phyloP scores from a whole-genome alignment of 1,140 invertebrate genomes.

The Drosophila nasuta region DNA sequence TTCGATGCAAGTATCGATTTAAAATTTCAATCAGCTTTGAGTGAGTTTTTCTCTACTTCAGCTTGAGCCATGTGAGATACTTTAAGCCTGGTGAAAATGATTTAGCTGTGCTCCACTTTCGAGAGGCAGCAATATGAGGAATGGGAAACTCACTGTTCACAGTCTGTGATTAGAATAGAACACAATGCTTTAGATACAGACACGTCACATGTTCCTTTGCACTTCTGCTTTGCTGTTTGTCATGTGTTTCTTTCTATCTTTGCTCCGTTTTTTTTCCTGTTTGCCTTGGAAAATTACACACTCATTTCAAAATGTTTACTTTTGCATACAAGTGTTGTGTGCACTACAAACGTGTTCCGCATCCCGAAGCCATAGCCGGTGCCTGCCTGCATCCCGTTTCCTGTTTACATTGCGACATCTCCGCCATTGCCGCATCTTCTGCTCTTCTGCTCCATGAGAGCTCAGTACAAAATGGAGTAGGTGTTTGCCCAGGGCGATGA shows the following conservation, averaged over 20 bases:
- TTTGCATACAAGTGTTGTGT: conserved; percentile 58
- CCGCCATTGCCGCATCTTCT: conserved; percentile 3
- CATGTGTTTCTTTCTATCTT: background rate
- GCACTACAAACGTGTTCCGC: conserved; percentile 41
- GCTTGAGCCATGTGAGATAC: background rate
- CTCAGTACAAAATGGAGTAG: conserved; percentile 59
- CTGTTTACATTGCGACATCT: conserved; percentile 61
- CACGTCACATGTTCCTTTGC: conserved; percentile 57
- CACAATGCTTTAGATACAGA: conserved; percentile 50
- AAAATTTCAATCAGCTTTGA: conserved; percentile 3
- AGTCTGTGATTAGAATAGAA: conserved; percentile 62
- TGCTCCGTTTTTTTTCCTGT: conserved; percentile 48
- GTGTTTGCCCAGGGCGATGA: conserved; percentile 68
- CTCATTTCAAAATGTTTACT: conserved; percentile 77
- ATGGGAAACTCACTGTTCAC: background rate
- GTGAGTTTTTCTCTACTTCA: background rate
- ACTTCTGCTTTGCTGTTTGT: conserved; percentile 49
- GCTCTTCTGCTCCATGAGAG: background rate
- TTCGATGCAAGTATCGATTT: background rate
- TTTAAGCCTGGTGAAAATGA: conserved; percentile 1
- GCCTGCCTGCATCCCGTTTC: conserved; percentile 61
- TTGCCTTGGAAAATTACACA: conserved; percentile 80
- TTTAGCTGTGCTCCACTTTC: conserved; percentile 58
- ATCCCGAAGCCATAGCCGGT: conserved; percentile 29
- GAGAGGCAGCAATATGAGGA: background rate